phyloP scores from a whole-genome alignment of 2,113 vertebrate genomes.

The Cryptomyrus ogoouensis region DNA sequence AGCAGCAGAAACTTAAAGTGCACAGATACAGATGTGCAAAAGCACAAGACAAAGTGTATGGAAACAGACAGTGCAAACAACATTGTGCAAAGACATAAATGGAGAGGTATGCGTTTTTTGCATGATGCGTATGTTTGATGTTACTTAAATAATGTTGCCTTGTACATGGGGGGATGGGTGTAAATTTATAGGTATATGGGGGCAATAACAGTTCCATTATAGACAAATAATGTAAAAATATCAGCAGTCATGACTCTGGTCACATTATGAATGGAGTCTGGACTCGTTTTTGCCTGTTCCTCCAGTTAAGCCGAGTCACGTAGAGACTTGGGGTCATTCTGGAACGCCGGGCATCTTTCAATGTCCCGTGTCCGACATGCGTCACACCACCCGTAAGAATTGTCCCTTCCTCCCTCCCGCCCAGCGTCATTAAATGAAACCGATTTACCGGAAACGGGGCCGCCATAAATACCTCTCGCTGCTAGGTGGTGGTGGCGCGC shows the following conservation, averaged over 20 bases:
- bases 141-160: not conserved
- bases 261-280: conserved; percentile 28
- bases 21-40: not conserved
- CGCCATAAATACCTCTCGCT: conserved; percentile 25
- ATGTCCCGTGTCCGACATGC: conserved; percentile 20
- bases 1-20: not conserved
- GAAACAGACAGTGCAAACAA: not conserved
- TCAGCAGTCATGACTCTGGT: not conserved
- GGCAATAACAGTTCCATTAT: not conserved
- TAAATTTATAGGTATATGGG: not conserved
- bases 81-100: not conserved
- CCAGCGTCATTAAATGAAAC: conserved; percentile 46
- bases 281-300: conserved; percentile 29
- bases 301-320: conserved; percentile 34
- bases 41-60: not conserved
- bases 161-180: not conserved
- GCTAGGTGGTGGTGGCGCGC: conserved; percentile 14
- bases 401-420: conserved; percentile 28
- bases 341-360: conserved; percentile 24
- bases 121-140: not conserved
- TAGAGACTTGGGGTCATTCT: conserved; percentile 23
- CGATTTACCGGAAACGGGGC: conserved; percentile 27
- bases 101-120: not conserved
- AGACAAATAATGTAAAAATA: conserved; percentile 17
- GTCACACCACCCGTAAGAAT: conserved; percentile 43